Evolutionary conservation across 2,113 vertebrate genomes (phyloP).

Genomic region (Dipodomys stephensi): DNA sequence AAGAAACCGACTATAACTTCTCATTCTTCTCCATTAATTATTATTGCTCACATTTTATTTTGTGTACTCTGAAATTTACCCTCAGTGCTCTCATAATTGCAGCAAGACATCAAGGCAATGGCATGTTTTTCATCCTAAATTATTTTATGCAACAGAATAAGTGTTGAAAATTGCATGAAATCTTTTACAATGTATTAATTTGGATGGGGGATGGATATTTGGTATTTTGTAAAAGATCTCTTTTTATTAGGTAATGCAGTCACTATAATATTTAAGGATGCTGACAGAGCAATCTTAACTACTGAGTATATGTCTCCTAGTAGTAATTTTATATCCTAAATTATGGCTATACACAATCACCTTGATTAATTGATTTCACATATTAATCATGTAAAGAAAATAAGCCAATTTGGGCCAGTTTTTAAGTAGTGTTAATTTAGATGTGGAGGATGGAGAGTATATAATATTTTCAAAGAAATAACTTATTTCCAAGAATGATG

Average conservation of each 20-base stretch:
- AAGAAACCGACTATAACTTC: background rate
- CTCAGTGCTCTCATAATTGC: slow-evolving; percentile 40
- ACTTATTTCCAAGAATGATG: background rate
- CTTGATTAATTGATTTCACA: slow-evolving; percentile 9
- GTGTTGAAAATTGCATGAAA: slow-evolving; percentile 41
- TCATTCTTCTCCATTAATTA: background rate
- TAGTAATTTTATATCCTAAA: slow-evolving; percentile 21
- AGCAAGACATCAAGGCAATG: slow-evolving; percentile 34
- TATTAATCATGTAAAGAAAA: background rate
- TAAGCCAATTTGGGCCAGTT: background rate
- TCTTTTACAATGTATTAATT: slow-evolving; percentile 46
- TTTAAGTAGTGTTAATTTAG: background rate
- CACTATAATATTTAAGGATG: background rate
- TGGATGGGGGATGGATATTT: background rate
- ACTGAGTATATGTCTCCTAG: background rate
- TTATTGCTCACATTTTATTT: slow-evolving; percentile 54
- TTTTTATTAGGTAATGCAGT: slow-evolving; percentile 18
- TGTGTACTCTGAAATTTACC: slow-evolving; percentile 22
- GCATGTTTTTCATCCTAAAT: slow-evolving; percentile 27
- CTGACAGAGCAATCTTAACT: background rate
- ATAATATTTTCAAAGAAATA: background rate
- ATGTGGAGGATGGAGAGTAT: background rate
- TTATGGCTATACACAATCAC: background rate
- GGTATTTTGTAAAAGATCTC: background rate
- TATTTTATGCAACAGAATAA: slow-evolving; percentile 35